Percentiles rank a stretch among this genome's conserved stretches.
phyloP scores from a whole-genome alignment of 53 echinoderm and acorn worm species.

The Zoroaster sp. region DNA sequence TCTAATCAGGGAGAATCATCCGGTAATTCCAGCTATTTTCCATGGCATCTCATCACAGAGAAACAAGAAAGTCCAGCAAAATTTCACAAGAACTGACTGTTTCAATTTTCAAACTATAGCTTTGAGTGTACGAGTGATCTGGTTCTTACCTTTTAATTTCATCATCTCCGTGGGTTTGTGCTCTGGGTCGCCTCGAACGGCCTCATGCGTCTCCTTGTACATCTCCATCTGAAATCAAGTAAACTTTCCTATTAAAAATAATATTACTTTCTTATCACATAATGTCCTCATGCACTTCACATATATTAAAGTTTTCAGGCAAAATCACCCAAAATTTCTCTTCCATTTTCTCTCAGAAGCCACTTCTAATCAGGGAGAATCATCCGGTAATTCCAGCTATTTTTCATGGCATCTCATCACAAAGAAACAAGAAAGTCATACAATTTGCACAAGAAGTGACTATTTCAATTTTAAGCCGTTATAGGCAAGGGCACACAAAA shows the following conservation, averaged over 20 bases:
- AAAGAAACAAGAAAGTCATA: too few relatives aligned
- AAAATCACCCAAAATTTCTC: not conserved
- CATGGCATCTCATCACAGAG: conserved; percentile 79
- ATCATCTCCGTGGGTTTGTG: conserved; percentile 74
- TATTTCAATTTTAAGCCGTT: too few relatives aligned
- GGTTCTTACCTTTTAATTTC: conserved; percentile 74
- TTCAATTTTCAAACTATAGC: too few relatives aligned
- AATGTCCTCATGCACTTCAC: too few relatives aligned
- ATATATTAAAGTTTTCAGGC: too few relatives aligned
- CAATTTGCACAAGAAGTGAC: too few relatives aligned
- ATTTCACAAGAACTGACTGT: too few relatives aligned
- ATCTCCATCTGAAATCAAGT: conserved; percentile 93
- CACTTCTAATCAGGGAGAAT: conserved; percentile 62
- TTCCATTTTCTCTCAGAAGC: conserved; percentile 71
- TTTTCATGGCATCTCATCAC: conserved; percentile 79
- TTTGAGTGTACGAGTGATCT: not conserved
- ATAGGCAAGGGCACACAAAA: too few relatives aligned
- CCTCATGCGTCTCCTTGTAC: conserved; percentile 91
- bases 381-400: conserved; percentile 96
- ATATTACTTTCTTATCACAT: too few relatives aligned
- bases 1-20: conserved; percentile 67
- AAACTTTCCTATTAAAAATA: too few relatives aligned
- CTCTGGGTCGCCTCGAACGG: conserved; percentile 93
- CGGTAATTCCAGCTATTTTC: conserved; percentile 92
- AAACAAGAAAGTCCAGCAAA: not conserved